Percentiles rank a stretch among this genome's conserved stretches.
phyloP scores from a whole-genome alignment of 2,888 invertebrate species.

The Nephrotoma guestfalica region DNA sequence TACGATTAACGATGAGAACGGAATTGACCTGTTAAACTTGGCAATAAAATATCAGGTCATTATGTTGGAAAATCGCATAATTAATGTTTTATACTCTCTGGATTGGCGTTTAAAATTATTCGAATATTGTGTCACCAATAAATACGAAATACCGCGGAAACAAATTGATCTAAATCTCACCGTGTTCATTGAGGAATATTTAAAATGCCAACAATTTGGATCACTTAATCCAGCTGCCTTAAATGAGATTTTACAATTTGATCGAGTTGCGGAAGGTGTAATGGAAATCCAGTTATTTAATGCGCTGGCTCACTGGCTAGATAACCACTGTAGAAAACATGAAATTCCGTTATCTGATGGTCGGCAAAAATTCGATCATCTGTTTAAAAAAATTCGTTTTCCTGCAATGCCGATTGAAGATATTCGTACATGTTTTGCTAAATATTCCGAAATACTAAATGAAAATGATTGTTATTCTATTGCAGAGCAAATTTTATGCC shows the following conservation, averaged over 20 bases:
- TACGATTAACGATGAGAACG: no score
- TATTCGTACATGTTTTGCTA: background rate
- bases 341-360: background rate
- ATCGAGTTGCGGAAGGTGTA: background rate
- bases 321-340: background rate
- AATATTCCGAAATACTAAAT: background rate
- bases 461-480: background rate
- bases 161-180: no score
- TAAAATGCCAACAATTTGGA: background rate
- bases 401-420: background rate
- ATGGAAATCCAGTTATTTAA: background rate
- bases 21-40: no score
- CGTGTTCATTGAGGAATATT: background rate
- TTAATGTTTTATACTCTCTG: no score
- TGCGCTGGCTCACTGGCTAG: background rate
- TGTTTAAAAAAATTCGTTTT: background rate
- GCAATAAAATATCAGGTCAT: no score
- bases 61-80: no score
- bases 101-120: no score
- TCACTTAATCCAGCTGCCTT: background rate
- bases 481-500: background rate
- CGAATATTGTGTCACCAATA: no score
- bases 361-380: background rate
- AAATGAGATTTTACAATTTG: background rate
- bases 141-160: no score